phyloP scores from a whole-genome alignment of 1,140 invertebrate species.

The Contarinia nasturtii region DNA sequence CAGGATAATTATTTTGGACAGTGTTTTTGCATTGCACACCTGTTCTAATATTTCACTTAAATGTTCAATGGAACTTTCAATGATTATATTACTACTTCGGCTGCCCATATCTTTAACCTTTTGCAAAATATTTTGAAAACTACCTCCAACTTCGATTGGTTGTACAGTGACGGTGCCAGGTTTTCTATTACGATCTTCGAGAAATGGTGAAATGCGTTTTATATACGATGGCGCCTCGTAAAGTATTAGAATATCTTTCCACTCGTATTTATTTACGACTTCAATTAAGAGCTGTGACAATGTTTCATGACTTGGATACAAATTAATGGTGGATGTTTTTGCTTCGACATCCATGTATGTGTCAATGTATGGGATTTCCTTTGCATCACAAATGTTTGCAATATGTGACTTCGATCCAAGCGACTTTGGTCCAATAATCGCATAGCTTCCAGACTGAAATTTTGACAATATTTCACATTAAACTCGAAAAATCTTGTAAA shows the following conservation, averaged over 20 bases:
- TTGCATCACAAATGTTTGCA: conserved; percentile 67
- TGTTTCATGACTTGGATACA: conserved; percentile 59
- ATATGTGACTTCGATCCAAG: conserved; percentile 44
- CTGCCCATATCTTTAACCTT: conserved; percentile 29
- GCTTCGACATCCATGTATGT: conserved; percentile 41
- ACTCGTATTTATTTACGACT: conserved; percentile 52
- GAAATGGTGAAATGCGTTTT: conserved; percentile 34
- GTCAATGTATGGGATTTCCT: conserved; percentile 75
- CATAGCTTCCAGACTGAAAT: conserved; percentile 41
- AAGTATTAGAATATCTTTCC: conserved; percentile 71
- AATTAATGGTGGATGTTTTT: conserved; percentile 46
- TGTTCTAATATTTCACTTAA: conserved; percentile 43
- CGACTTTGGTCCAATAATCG: conserved; percentile 64
- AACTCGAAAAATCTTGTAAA: conserved; percentile 1
- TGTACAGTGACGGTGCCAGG: conserved; percentile 23
- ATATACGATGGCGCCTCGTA: conserved; percentile 60
- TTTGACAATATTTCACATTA: conserved; percentile 4
- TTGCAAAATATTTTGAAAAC: conserved; percentile 21
- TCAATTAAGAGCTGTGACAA: conserved; percentile 53
- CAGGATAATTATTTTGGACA: not conserved
- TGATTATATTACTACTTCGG: conserved; percentile 51
- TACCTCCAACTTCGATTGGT: conserved; percentile 27
- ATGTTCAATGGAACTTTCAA: conserved; percentile 52
- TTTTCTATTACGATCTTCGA: not conserved
- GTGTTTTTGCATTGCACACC: conserved; percentile 9